Conservation (phyloP, 1,140 invertebrate genomes). For the Halictus rubicundus region DNA sequence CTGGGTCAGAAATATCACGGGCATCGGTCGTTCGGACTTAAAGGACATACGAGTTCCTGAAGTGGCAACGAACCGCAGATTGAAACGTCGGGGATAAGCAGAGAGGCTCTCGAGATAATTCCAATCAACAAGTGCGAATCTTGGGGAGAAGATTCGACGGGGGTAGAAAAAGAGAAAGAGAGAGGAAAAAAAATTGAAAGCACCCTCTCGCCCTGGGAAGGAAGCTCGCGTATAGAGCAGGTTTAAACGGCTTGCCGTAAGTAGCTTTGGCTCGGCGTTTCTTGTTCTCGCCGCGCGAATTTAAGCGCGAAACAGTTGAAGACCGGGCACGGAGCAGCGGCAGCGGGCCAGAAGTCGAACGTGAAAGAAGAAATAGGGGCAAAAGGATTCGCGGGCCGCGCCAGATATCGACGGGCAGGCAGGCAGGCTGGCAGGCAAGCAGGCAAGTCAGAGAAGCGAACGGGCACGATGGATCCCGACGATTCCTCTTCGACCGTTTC, state of each 20-base stretch:
- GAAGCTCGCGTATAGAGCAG: neutral
- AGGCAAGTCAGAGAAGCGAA: neutral
- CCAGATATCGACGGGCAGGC: neutral
- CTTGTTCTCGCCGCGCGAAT: neutral
- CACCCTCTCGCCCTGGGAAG: neutral
- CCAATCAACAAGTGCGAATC: slow-evolving; percentile 41
- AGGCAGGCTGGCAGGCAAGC: neutral
- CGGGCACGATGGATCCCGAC: neutral
- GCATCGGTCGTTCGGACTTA: too few species aligned
- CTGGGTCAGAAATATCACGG: too few species aligned
- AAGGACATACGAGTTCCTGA: too few species aligned
- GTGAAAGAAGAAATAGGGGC: too few species aligned
- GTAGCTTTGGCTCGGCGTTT: neutral
- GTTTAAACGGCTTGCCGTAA: neutral
- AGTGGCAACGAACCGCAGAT: too few species aligned
- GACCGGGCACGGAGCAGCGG: neutral
- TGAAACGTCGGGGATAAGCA: too few species aligned
- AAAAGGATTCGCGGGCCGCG: neutral
- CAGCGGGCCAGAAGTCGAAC: too few species aligned
- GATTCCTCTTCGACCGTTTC: slow-evolving; percentile 25
- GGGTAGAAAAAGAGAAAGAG: too few species aligned
- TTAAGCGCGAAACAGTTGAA: slow-evolving; percentile 3
- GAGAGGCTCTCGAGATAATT: neutral
- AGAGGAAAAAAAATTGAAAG: slow-evolving; percentile 12
- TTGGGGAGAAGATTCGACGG: neutral